phyloP scores from a whole-genome alignment of 35 echinoderm and acorn worm species.

The Apostichopus californicus region DNA sequence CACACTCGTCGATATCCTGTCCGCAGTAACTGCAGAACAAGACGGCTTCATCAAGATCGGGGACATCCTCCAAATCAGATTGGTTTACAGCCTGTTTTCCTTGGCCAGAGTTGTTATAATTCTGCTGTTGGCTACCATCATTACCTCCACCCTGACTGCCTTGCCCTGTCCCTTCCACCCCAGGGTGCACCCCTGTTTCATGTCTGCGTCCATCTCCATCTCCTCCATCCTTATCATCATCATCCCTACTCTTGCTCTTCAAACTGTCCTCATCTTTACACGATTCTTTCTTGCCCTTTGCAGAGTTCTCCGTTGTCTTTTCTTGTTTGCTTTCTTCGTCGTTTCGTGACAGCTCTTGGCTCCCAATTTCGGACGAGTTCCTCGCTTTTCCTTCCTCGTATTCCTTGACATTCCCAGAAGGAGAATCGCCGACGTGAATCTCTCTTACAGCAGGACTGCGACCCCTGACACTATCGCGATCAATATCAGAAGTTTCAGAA shows the following conservation, averaged over 20 bases:
- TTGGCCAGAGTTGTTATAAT: constrained; percentile 42
- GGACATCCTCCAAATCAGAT: constrained; percentile 62
- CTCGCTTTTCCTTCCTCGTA: neutral
- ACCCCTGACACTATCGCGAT: constrained; percentile 1
- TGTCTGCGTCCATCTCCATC: constrained; percentile 26
- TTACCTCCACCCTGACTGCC: neutral
- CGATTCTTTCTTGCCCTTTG: constrained; percentile 4
- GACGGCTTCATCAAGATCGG: constrained; percentile 76
- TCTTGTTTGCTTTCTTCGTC: neutral
- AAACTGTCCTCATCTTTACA: constrained; percentile 49
- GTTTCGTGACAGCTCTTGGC: neutral
- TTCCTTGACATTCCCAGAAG: neutral
- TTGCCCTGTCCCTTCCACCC: neutral
- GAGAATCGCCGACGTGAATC: neutral
- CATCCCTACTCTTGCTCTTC: constrained; percentile 18
- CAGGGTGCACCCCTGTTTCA: neutral
- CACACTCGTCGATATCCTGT: constrained; percentile 79
- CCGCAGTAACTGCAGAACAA: constrained; percentile 85
- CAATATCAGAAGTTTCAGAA: constrained; percentile 2
- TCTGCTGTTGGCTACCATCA: constrained; percentile 35
- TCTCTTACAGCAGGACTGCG: neutral
- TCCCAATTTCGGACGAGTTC: neutral
- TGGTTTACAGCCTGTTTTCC: constrained; percentile 34
- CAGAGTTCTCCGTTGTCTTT: constrained; percentile 28
- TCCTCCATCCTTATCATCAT: constrained; percentile 41